Base-by-base conservation (phyloP, 1,140 invertebrate genomes). In the Trichonephila clavata region DNA sequence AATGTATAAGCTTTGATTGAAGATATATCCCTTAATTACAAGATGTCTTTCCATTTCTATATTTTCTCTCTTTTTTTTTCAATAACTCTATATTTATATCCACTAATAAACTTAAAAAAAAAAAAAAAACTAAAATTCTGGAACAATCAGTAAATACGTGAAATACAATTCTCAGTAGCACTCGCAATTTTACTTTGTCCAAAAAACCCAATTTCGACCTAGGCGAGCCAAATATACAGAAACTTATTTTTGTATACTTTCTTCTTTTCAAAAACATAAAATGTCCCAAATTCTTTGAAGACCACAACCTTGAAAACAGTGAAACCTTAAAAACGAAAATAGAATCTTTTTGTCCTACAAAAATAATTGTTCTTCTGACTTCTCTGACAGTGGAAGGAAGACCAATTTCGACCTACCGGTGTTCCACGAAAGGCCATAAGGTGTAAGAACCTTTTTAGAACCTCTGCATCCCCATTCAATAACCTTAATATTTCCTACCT, bases 401-500 rank as follows among this genome's bases (percentile, higher is more conserved):
- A 59, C 13, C 24, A 27, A 59, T 27, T 84, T 24, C 50, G 57
- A 60, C n/a, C 24, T 60, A 27, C 43, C n/a, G 43, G 57, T 59
- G 50, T 27, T 84, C 83, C 5, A 84, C 50, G 6, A 59, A 59
- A 59, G 13, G 50, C 24, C 57, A 84, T 27, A 84, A 84, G 83
- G 83, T 57, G 83, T 77, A 32, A 77, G 71, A 77, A 32, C 83
- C 83, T 60, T 84, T 84, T 84, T 20, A n/a, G 83, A 60, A 77
- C 71, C 71, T 84, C 21, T 43, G 43, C 18, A 84, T 60, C 57
- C 83, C 57, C 83, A 84, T 84, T 84, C 83, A 59, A 84, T 84
- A 84, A 84, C 83, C 83, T 84, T 84, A 84, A 27, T 84, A 84
- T 84, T 60, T 84, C 83, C 83, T 84, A 84, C 83, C 83, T 84